Percentiles rank a stretch among this genome's conserved stretches.
Conservation (phyloP, 2,888 invertebrate genomes). For the Plebejus anna region DNA sequence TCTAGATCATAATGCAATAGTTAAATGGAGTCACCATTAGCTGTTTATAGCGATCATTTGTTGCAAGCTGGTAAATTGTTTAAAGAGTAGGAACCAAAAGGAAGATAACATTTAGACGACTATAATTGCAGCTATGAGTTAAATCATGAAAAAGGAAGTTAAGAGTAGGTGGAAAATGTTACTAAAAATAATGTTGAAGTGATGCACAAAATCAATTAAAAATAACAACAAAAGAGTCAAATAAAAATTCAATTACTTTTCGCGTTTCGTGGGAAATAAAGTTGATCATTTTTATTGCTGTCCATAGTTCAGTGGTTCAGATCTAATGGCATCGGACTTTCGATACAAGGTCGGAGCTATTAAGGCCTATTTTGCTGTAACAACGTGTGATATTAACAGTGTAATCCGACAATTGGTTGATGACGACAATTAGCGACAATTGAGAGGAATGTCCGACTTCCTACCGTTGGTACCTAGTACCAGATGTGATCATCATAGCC, state of each 20-base stretch:
- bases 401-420: conserved; percentile 73
- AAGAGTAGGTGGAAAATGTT: not conserved
- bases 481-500: not conserved
- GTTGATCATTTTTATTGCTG: conserved; percentile 9
- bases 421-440: conserved; percentile 77
- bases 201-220: not conserved
- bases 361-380: conserved; percentile 46
- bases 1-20: conserved; percentile 13
- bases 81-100: not conserved
- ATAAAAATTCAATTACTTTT: conserved; percentile 6
- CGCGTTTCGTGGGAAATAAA: conserved; percentile 20
- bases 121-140: too few relatives aligned
- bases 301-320: not conserved
- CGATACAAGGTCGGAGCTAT: not conserved
- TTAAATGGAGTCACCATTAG: not conserved
- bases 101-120: not conserved
- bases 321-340: not conserved
- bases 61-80: not conserved
- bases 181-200: not conserved
- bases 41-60: not conserved
- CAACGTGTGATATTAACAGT: conserved; percentile 68
- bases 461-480: conserved; percentile 42
- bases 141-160: not conserved
- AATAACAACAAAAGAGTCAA: not conserved
- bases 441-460: conserved; percentile 70